phyloP scores from a whole-genome alignment of 1,140 invertebrate species.

The Aphis gossypii region DNA sequence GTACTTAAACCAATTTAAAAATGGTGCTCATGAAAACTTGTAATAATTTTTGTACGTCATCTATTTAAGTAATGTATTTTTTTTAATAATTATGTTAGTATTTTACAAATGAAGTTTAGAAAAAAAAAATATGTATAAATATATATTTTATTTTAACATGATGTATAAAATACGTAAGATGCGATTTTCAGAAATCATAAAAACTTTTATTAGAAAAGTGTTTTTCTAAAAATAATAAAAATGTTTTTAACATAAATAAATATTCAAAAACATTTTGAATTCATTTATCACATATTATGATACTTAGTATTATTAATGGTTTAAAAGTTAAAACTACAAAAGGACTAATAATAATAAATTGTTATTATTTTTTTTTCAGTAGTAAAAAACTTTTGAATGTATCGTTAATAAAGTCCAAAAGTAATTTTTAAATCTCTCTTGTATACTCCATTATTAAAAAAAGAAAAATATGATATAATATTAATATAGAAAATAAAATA shows the following conservation, averaged over 20 bases:
- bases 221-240: neutral
- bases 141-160: neutral
- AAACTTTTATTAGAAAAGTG: neutral
- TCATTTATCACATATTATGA: neutral
- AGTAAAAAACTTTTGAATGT: neutral
- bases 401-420: neutral
- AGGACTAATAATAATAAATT: neutral
- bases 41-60: neutral
- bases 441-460: neutral
- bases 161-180: neutral
- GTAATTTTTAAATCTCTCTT: neutral
- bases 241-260: neutral
- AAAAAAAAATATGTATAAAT: neutral
- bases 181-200: neutral
- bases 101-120: neutral
- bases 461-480: neutral
- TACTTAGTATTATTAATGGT: neutral
- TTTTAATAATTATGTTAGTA: neutral
- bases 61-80: neutral
- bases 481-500: neutral
- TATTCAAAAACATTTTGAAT: neutral
- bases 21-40: neutral
- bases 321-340: neutral
- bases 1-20: neutral
- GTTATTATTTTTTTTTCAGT: neutral